These are phyloP conservation scores for Pardalotus punctatus DNA, from an alignment of 2,113 vertebrate species.

Conservation along the genomic window DNA sequence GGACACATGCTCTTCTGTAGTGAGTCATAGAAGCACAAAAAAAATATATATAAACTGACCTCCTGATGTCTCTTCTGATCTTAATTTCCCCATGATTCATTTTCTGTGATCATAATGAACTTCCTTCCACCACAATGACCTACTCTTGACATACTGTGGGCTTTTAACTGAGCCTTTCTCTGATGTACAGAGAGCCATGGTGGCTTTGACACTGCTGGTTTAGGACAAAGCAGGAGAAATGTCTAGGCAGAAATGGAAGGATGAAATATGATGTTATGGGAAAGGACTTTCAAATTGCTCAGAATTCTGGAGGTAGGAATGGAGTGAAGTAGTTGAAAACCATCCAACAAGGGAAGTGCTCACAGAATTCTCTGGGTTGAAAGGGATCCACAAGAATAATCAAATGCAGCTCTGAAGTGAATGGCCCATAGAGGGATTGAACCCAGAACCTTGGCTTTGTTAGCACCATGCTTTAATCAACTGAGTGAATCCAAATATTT, in stretches of 20 bases:
- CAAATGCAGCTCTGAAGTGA: background rate
- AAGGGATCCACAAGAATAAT: background rate
- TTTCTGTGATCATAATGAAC: background rate
- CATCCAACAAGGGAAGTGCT: background rate
- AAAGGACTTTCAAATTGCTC: background rate
- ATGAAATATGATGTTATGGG: background rate
- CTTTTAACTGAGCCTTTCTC: background rate
- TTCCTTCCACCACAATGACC: background rate
- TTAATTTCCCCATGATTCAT: background rate
- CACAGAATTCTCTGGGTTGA: background rate
- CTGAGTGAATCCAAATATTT: background rate
- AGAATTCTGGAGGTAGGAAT: background rate
- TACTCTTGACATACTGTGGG: background rate
- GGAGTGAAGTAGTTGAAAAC: background rate
- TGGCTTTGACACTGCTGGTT: background rate
- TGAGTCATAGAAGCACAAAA: background rate
- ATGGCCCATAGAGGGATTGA: background rate
- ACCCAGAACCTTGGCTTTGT: background rate
- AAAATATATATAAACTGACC: background rate
- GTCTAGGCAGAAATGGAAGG: fast-evolving
- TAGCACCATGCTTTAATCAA: background rate
- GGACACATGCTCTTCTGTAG: background rate
- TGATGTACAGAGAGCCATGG: background rate
- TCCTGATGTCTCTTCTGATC: background rate
- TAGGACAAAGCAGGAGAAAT: background rate